Base-by-base conservation (phyloP, 2,888 invertebrate genomes). In the Andricus curvator region DNA sequence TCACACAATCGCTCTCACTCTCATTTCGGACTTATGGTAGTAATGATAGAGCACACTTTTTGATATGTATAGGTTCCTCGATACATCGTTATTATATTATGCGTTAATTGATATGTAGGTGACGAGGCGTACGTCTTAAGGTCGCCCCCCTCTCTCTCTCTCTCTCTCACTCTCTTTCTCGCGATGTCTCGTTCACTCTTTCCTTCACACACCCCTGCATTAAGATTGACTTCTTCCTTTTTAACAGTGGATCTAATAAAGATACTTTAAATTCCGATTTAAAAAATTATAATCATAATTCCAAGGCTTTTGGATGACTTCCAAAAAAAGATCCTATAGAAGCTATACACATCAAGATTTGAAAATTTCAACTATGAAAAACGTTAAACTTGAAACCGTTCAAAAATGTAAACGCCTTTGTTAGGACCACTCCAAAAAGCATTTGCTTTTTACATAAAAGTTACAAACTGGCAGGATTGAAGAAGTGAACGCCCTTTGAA, bases 11-110 rank as follows among this genome's bases (percentile, higher is more conserved):
- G n/a, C 56, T 67, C 65, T 79, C 62, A 66, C 15, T 67, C 22
- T 56, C 51, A 80, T 29, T 78, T 80, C 51, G 33, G n/a, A 74
- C 51, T 65, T 70, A 67, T 64, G 37, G 15, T 68, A 60, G 79
- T 84, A 83, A 84, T 81, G 76, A 82, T 86, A 87, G 87, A 90
- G 89, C 90, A 92, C 89, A 87, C 84, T 88, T 89, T 85, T 86
- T 90, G 91, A 92, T 91, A 92, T 91, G 90, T 91, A 89, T 90
- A 89, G 83, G 84, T 90, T 90, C 85, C 84, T 86, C 86, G 87
- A 85, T 84, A 85, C 86, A 84, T 88, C 85, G 85, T 83, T 85
- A 83, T 87, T 86, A 88, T 86, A 88, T 87, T 87, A 88, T 81
- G 84, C 83, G 82, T 86, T 89, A 88, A 89, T 88, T 90, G 91